phyloP scores from a whole-genome alignment of 1,140 invertebrate species.

The Ladona fulva region DNA sequence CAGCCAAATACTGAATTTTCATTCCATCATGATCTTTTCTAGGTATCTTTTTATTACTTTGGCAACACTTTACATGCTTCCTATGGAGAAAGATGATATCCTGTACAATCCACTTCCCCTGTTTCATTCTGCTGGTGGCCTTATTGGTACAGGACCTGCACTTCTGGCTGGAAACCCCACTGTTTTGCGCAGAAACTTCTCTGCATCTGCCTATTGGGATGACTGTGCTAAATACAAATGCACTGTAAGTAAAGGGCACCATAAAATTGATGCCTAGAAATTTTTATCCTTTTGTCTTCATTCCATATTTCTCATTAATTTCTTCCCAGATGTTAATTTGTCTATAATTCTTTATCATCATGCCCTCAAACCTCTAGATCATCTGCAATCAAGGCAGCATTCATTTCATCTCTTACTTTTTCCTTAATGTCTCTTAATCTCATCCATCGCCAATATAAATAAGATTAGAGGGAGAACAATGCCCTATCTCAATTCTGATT shows the following conservation, averaged over 20 bases:
- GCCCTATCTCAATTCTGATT: too few relatives aligned
- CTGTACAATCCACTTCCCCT: conserved; percentile 54
- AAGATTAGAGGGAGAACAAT: too few relatives aligned
- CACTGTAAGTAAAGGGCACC: conserved; percentile 48
- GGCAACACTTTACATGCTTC: conserved; percentile 34
- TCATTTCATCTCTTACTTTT: too few relatives aligned
- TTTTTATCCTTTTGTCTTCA: too few relatives aligned
- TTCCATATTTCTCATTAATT: too few relatives aligned
- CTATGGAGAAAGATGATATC: conserved; percentile 43
- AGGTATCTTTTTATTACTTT: conserved; percentile 38
- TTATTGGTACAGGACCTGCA: conserved; percentile 49
- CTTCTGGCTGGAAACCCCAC: conserved; percentile 51
- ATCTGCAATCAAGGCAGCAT: too few relatives aligned
- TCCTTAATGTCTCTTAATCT: too few relatives aligned
- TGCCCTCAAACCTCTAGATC: too few relatives aligned
- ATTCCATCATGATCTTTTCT: conserved; percentile 20
- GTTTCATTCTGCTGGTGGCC: conserved; percentile 57
- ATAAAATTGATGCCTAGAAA: too few relatives aligned
- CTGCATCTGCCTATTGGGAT: conserved; percentile 63
- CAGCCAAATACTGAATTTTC: neutral
- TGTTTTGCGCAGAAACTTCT: conserved; percentile 62
- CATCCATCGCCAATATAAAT: too few relatives aligned
- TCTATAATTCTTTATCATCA: too few relatives aligned
- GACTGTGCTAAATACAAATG: conserved; percentile 63
- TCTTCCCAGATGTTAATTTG: too few relatives aligned